phyloP scores from a whole-genome alignment of 1,140 invertebrate species.

The Drosophila pseudoobscura region DNA sequence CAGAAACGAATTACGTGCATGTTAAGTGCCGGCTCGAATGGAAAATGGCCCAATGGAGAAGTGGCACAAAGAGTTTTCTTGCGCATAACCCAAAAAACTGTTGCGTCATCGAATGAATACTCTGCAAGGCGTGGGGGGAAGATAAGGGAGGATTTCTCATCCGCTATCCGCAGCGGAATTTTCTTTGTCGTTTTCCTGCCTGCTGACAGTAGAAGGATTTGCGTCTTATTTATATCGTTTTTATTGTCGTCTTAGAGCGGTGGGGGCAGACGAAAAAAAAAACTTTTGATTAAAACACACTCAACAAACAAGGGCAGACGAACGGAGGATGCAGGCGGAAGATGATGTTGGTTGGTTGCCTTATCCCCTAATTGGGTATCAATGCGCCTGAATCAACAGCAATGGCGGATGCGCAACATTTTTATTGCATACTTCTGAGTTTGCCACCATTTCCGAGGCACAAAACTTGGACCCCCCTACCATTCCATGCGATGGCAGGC shows the following conservation, averaged over 20 bases:
- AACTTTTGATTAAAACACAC: constrained; percentile 79
- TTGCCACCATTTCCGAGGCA: constrained; percentile 57
- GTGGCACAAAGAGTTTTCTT: too few relatives aligned
- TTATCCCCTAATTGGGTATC: constrained; percentile 79
- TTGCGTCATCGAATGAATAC: constrained; percentile 61
- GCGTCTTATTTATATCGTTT: constrained; percentile 72
- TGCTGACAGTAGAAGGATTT: constrained; percentile 71
- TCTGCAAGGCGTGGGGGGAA: constrained; percentile 1
- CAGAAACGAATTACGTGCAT: constrained; percentile 63
- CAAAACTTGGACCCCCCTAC: constrained; percentile 38
- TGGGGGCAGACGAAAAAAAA: constrained; percentile 5
- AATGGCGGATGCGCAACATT: constrained; percentile 69
- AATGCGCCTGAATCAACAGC: constrained; percentile 76
- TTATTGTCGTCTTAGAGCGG: constrained; percentile 63
- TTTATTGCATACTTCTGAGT: constrained; percentile 73
- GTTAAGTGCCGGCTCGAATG: constrained; percentile 55
- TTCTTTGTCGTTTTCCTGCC: constrained; percentile 28
- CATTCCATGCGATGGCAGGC: background rate
- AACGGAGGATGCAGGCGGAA: background rate
- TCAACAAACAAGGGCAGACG: constrained; percentile 44
- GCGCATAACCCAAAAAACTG: constrained; percentile 28
- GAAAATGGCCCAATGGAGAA: background rate
- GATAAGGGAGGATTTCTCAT: too few relatives aligned
- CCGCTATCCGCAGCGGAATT: too few relatives aligned
- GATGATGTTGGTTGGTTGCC: constrained; percentile 35